Conservation (phyloP, 2,113 vertebrate genomes). For the Lepisosteus oculatus region DNA sequence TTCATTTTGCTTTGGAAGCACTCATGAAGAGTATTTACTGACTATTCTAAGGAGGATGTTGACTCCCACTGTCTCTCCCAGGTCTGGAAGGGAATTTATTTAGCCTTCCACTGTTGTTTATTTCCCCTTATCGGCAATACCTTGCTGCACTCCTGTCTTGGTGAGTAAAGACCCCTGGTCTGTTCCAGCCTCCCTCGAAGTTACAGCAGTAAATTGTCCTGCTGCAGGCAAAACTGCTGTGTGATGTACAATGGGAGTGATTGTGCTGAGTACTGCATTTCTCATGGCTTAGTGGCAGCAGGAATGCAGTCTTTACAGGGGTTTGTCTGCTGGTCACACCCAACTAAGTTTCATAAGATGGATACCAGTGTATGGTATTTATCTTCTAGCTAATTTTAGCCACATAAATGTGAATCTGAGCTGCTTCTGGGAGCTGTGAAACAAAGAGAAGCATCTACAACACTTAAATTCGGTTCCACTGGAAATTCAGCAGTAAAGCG, state of each 20-base stretch:
- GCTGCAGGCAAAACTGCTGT: neutral
- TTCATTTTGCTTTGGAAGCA: neutral
- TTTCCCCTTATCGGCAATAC: slow-evolving; percentile 20
- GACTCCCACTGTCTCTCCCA: neutral
- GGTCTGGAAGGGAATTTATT: slow-evolving; percentile 13
- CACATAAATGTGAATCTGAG: neutral
- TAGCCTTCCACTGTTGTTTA: slow-evolving; percentile 14
- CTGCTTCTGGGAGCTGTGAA: neutral
- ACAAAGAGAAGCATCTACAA: neutral
- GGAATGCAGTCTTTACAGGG: neutral
- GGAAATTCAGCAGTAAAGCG: too few species aligned
- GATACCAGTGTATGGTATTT: too few species aligned
- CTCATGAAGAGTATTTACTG: neutral
- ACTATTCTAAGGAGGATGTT: neutral
- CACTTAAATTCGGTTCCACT: neutral
- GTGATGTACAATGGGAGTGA: slow-evolving; percentile 4
- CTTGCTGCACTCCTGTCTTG: slow-evolving; percentile 2
- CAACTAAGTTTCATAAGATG: too few species aligned
- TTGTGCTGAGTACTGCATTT: slow-evolving; percentile 3
- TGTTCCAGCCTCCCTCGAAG: slow-evolving; percentile 2
- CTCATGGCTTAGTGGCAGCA: neutral
- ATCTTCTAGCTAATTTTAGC: neutral
- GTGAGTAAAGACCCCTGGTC: slow-evolving; percentile 1
- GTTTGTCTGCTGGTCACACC: neutral
- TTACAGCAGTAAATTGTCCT: slow-evolving; percentile 3